Percentiles rank a stretch among this genome's conserved stretches.
These are phyloP conservation scores for Zeus faber DNA, from an alignment of 2,113 vertebrate species.

Conservation along the genomic window DNA sequence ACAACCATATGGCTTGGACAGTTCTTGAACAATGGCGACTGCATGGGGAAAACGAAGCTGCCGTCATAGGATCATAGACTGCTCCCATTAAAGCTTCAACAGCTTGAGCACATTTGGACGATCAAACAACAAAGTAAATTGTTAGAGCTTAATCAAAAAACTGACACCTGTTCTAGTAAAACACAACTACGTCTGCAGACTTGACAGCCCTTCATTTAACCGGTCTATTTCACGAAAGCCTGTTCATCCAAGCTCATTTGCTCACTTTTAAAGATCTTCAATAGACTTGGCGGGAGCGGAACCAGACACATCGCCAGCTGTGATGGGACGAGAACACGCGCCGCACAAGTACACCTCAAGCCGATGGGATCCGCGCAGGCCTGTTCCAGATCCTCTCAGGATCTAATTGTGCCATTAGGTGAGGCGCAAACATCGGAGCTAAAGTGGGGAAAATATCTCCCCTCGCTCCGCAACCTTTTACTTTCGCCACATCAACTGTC, in stretches of 20 bases:
- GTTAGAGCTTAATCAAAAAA: too few relatives aligned
- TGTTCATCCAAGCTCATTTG: slow-evolving; percentile 1
- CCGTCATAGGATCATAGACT: neutral
- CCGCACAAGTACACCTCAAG: neutral
- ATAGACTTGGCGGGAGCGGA: too few relatives aligned
- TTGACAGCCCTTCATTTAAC: slow-evolving; percentile 11
- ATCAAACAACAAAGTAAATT: slow-evolving; percentile 16
- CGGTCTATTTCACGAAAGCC: slow-evolving; percentile 13
- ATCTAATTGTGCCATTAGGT: neutral
- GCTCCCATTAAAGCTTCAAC: too few relatives aligned
- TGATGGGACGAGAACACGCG: too few relatives aligned
- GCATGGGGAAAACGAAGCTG: neutral
- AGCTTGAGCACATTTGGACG: neutral
- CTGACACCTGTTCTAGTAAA: too few relatives aligned
- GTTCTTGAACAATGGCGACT: neutral
- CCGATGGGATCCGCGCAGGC: neutral
- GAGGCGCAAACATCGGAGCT: slow-evolving; percentile 1
- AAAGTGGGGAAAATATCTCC: neutral
- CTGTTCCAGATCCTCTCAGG: neutral
- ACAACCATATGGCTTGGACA: neutral
- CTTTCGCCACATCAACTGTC: neutral
- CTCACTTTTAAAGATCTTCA: neutral
- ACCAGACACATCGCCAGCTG: too few relatives aligned
- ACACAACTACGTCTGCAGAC: too few relatives aligned
- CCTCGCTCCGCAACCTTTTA: neutral